Evolutionary conservation across 35 echinoderm and acorn worm species (phyloP).

Genomic region (Lytechinus pictus): DNA sequence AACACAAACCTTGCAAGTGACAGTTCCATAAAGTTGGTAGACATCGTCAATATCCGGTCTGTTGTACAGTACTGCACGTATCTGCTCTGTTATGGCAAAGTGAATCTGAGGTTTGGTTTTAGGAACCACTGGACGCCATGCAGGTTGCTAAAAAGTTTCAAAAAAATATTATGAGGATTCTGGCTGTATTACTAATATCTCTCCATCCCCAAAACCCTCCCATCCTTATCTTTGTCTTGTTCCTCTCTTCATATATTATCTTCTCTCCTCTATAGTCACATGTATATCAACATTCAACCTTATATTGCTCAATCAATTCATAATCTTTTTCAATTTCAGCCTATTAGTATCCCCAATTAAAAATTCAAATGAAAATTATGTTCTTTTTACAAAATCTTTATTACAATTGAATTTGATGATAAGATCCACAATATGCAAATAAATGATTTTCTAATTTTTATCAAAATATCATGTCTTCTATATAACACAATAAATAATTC

Average conservation of each 20-base stretch:
- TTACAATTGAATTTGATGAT: too few species aligned
- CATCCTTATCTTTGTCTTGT: not conserved
- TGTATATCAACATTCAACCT: not conserved
- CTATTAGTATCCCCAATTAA: not conserved
- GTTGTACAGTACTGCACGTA: slow-evolving; percentile 87
- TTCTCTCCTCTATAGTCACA: too few species aligned
- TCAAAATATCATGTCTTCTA: too few species aligned
- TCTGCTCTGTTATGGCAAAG: slow-evolving; percentile 75
- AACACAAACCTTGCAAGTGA: slow-evolving; percentile 80
- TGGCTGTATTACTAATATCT: not conserved
- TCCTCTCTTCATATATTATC: not conserved
- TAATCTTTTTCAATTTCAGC: not conserved
- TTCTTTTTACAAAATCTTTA: too few species aligned
- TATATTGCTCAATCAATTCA: not conserved
- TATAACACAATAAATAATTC: too few species aligned
- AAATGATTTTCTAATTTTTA: too few species aligned
- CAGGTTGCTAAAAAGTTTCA: slow-evolving; percentile 69
- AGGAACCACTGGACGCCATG: slow-evolving; percentile 79
- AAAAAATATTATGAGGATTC: not conserved
- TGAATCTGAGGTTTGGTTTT: slow-evolving; percentile 78
- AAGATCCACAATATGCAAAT: too few species aligned
- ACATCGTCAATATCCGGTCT: slow-evolving; percentile 70
- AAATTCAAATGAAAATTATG: not conserved
- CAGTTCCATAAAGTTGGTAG: slow-evolving; percentile 80
- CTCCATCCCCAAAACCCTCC: not conserved